Evolutionary conservation across 2,888 invertebrate species (phyloP).

Genomic region (Cylindroiulus punctatus): DNA sequence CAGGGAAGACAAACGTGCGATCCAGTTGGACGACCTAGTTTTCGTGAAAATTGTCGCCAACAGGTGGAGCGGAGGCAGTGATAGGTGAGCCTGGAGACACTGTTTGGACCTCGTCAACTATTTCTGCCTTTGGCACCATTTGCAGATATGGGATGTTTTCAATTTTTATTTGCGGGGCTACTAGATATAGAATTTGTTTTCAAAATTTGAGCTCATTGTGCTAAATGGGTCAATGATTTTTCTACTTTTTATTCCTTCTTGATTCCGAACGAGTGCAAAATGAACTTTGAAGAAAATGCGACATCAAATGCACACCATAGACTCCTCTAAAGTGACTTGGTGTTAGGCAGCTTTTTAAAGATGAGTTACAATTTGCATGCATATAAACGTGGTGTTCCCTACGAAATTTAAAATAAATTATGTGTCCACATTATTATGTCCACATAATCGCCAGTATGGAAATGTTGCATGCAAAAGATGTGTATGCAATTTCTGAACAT

Average conservation of each 20-base stretch:
- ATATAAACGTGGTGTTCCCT: too few species aligned
- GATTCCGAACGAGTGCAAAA: not conserved
- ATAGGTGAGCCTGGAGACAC: not conserved
- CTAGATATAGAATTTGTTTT: constrained; percentile 19
- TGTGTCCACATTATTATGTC: too few species aligned
- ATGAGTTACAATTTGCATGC: too few species aligned
- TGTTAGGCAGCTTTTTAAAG: too few species aligned
- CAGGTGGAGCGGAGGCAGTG: not conserved
- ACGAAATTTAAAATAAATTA: too few species aligned
- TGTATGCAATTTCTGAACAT: too few species aligned
- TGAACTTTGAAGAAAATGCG: not conserved
- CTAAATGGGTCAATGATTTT: constrained; percentile 35
- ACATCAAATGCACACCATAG: too few species aligned
- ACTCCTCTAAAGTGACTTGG: too few species aligned
- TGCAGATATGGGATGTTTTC: not conserved
- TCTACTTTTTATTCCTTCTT: not conserved
- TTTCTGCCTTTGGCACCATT: not conserved
- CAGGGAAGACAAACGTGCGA: not conserved
- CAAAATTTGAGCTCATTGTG: not conserved
- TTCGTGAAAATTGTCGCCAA: not conserved
- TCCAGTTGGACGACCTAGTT: constrained; percentile 13
- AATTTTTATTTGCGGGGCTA: not conserved
- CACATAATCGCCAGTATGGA: too few species aligned
- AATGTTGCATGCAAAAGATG: too few species aligned
- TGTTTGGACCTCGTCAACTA: constrained; percentile 2